phyloP scores from a whole-genome alignment of 2,797 vertebrate genomes.

The Chiloscyllium punctatum region DNA sequence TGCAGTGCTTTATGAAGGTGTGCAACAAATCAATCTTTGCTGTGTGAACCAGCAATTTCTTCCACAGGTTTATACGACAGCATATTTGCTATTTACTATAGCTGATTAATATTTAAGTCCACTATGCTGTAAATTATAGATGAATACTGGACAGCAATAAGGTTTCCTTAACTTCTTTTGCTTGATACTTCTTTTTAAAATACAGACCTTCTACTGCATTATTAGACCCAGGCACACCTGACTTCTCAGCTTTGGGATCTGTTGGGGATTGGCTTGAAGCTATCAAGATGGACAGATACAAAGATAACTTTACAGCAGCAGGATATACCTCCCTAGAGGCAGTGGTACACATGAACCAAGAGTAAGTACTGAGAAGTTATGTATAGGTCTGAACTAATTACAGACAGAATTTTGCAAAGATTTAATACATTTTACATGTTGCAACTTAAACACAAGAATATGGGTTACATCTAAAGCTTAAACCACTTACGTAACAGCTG shows the following conservation, averaged over 20 bases:
- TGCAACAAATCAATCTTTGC: not conserved
- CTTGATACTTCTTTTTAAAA: not conserved
- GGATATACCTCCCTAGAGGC: conserved; percentile 87
- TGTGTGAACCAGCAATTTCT: not conserved
- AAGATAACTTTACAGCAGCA: conserved; percentile 90
- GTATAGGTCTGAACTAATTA: not conserved
- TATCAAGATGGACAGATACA: conserved; percentile 96
- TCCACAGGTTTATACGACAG: not conserved
- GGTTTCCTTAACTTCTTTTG: not conserved
- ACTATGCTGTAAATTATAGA: too few species aligned
- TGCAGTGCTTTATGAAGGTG: not conserved
- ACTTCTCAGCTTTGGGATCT: conserved; percentile 75
- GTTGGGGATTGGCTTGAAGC: conserved; percentile 93
- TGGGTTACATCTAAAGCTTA: not conserved
- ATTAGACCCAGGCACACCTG: conserved; percentile 82
- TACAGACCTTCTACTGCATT: conserved; percentile 78
- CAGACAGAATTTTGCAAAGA: not conserved
- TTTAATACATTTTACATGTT: not conserved
- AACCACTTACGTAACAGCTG: not conserved
- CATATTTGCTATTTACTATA: not conserved
- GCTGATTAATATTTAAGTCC: not conserved
- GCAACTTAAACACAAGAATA: not conserved
- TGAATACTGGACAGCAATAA: not conserved
- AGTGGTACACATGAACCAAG: conserved; percentile 90
- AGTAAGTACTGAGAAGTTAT: conserved; percentile 72